Base-by-base conservation (phyloP, 37 sponge, comb jelly and placozoan genomes). In the Corticium candelabrum region DNA sequence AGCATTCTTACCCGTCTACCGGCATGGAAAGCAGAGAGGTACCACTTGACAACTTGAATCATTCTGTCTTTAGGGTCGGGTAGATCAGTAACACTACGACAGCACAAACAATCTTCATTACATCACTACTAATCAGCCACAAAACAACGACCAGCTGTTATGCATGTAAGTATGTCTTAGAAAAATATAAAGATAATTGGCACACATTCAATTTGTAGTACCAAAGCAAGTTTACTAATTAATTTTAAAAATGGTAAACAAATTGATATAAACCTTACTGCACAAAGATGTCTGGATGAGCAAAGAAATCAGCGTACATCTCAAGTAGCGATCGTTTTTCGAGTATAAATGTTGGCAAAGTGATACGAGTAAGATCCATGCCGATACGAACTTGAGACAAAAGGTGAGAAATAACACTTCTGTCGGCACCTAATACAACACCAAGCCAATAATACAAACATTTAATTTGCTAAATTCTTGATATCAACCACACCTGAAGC, bases 291-390 rank as follows among this genome's bases (percentile, higher is more conserved):
- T 97, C 95, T 1, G 99, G 89, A 69, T 97, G 95, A 40, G 99
- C 88, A 27, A 97, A 77, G 83, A 97, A 91, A 74, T 97, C 99
- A 0, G 99, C 94, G 74, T 94, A 97, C 99, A 97, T 97, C 78
- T 97, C 99, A 78, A 97, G 84, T 39, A 97, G 90, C 2, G 99
- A 97, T n/a, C 89, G 72, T 82, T 94, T 94, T 89, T 97, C 99
- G 39, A 97, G 85, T 74, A 97, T 97, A 83, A 97, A 97, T 0
- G 99, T 97, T 0, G 99, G 99, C 1, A 97, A 89, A 1, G 86
- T 82, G 3, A 97, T 79, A 39, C 67, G 37, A 30, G 95, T 89
- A 38, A 97, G 89, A 76, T 97, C 99, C 95, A 97, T 94, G 2
- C 99, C 99, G 0, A 96, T 83, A n/a, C 89, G 81, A 1, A 93